These are phyloP conservation scores for Amphiprion percula DNA, from an alignment of 2,113 vertebrate genomes.

Conservation along the genomic window DNA sequence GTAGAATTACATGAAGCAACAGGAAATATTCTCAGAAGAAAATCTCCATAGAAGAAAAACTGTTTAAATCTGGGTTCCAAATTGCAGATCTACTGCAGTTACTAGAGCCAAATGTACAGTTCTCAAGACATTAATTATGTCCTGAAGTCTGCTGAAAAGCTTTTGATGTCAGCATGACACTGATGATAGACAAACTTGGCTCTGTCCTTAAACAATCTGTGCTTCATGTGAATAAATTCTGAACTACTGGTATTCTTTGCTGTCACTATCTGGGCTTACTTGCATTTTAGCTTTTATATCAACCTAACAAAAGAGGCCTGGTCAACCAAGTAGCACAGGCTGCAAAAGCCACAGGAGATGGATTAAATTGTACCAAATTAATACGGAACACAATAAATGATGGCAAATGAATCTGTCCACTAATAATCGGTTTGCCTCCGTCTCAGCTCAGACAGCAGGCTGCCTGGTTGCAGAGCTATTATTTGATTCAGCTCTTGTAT, in stretches of 20 bases:
- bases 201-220: constrained; percentile 6
- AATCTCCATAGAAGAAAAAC: no score
- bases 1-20: neutral
- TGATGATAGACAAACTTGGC: constrained; percentile 11
- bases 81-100: neutral
- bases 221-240: constrained; percentile 13
- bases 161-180: constrained; percentile 11
- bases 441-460: constrained; percentile 30
- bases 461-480: constrained; percentile 31
- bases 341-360: constrained; percentile 34
- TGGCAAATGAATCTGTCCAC: constrained; percentile 40
- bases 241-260: neutral
- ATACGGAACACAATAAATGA: constrained; percentile 40
- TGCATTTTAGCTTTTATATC: constrained; percentile 5
- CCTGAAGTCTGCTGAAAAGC: neutral
- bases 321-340: neutral
- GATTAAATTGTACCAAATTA: constrained; percentile 21
- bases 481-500: constrained; percentile 42
- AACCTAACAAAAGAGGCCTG: neutral
- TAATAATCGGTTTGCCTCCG: constrained; percentile 17
- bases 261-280: neutral
- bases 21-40: neutral
- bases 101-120: neutral
- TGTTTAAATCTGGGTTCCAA: neutral
- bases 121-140: neutral